These are phyloP conservation scores for Brachyhypopomus occidentalis DNA, from an alignment of 2,113 vertebrate species.

Conservation along the genomic window DNA sequence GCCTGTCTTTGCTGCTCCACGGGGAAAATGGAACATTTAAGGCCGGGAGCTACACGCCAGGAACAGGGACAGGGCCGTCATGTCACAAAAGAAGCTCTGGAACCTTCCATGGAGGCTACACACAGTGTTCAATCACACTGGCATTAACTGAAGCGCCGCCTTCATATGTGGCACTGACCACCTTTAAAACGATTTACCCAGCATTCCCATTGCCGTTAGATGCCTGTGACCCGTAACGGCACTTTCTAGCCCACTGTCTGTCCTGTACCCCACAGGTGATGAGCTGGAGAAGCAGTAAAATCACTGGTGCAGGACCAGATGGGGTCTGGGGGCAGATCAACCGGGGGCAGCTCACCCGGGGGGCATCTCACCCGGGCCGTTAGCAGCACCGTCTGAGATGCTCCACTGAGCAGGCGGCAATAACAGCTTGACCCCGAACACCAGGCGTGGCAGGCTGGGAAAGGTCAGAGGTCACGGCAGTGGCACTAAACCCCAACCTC, in stretches of 20 bases:
- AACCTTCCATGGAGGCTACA: background rate
- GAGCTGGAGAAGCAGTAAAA: conserved; percentile 48
- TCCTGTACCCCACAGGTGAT: conserved; percentile 45
- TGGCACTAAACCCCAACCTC: conserved; percentile 47
- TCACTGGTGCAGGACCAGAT: conserved; percentile 37
- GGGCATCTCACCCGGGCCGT: conserved; percentile 34
- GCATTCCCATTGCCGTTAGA: conserved; percentile 1
- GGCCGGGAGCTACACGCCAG: conserved; percentile 1
- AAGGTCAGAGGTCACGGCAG: conserved; percentile 47
- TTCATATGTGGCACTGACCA: conserved; percentile 14
- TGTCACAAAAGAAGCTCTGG: background rate
- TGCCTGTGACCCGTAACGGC: background rate
- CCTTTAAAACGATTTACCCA: conserved; percentile 14
- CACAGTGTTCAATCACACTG: conserved; percentile 26
- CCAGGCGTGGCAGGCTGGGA: conserved; percentile 32
- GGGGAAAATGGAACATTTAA: conserved; percentile 16
- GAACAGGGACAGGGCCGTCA: background rate
- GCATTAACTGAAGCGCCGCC: conserved; percentile 15
- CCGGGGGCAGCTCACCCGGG: background rate
- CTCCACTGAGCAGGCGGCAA: conserved; percentile 46
- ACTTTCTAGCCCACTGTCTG: conserved; percentile 9
- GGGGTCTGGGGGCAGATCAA: conserved; percentile 32
- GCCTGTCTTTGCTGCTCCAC: conserved; percentile 19
- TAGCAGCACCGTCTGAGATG: conserved; percentile 33
- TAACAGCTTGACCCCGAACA: conserved; percentile 31